These are phyloP conservation scores for Sciaenops ocellatus DNA, from an alignment of 2,797 vertebrate species.

Conservation along the genomic window DNA sequence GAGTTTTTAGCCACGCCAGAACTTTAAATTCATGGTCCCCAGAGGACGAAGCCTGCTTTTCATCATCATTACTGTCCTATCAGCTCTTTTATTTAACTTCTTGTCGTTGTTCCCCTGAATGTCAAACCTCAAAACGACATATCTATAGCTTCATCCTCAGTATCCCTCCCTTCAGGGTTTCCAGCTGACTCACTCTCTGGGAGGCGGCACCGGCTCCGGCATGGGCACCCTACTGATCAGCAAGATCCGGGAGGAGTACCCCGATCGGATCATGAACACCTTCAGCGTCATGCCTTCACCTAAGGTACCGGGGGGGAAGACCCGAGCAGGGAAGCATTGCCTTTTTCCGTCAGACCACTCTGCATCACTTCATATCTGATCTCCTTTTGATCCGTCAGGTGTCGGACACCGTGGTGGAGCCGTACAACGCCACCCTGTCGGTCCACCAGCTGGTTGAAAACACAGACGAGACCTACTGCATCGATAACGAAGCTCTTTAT, in stretches of 20 bases:
- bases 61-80: not conserved
- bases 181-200: constrained; percentile 96
- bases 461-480: constrained; percentile 96
- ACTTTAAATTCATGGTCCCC: not conserved
- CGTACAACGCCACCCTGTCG: constrained; percentile 94
- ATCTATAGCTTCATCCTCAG: not conserved
- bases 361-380: not conserved
- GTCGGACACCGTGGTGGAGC: constrained; percentile 95
- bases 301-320: constrained; percentile 81
- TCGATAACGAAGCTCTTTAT: constrained; percentile 95
- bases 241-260: constrained; percentile 95
- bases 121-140: too few relatives aligned
- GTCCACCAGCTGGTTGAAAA: constrained; percentile 97
- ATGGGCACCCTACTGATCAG: constrained; percentile 97
- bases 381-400: constrained; percentile 76
- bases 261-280: constrained; percentile 96
- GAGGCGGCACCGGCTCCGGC: constrained; percentile 94
- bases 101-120: not conserved
- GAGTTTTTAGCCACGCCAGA: too few relatives aligned
- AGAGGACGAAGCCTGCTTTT: not conserved
- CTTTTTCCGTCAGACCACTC: not conserved
- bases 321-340: too few relatives aligned
- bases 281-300: constrained; percentile 98
- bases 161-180: constrained; percentile 88
- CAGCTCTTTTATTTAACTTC: not conserved